Base-by-base conservation (phyloP, 2,888 invertebrate genomes). In the Spisula subtruncata region DNA sequence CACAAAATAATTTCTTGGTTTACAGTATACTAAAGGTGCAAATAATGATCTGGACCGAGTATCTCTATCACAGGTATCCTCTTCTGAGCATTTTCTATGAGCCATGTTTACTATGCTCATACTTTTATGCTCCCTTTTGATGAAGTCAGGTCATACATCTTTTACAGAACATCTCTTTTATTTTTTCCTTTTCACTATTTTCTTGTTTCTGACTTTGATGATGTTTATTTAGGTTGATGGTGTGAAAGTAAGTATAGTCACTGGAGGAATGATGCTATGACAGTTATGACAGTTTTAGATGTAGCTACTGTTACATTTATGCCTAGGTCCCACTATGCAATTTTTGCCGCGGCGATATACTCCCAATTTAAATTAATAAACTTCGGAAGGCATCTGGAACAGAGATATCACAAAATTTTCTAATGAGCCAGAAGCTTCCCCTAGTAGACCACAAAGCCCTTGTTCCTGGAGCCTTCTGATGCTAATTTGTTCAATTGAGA, bases 181-280 rank as follows among this genome's bases (percentile, higher is more conserved):
- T 54, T 54, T 56, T 18, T n/a, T 56, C 18, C 56, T 56, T 18
- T 56, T 56, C 6, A 20, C 18, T 20, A 56, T 56, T 10, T 25
- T 25, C 25, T 66, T 66, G 0, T 66, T 56, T 54, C n/a, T 56
- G 5, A n/a, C 56, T 56, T n/a, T 56, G 18, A 6, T 66, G 25
- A 20, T 71, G 35, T 66, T 41, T 66, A 51, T 51, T 71, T 86
- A 91, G 91, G 88, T 91, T 88, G 89, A 89, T 86, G 86, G 85
- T 79, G 91, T 88, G 12, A 91, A 89, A 91, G 91, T 91, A 91
- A 91, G 91, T 91, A 91, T 66, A 82, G 75, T 75, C 75, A 75
- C 75, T 12, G 35, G 32, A 35, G 32, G 75, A 75, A 35, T 75
- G 75, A 75, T 75, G 35, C 35, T 75, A 75, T 75, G 75, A 25